phyloP scores from a whole-genome alignment of 1,140 invertebrate genomes.

The Aphaenogaster ashmeadi region DNA sequence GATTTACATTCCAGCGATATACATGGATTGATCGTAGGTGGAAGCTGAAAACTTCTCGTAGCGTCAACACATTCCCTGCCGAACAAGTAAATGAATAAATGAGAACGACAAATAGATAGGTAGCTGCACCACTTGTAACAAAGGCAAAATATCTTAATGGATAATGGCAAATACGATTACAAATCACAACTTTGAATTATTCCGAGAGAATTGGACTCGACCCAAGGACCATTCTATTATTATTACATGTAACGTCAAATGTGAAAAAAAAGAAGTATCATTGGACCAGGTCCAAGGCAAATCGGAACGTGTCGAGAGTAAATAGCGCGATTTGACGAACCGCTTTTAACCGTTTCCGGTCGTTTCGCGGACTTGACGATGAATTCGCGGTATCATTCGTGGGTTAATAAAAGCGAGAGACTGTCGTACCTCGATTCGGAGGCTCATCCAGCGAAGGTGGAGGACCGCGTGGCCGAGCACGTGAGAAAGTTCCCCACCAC shows the following conservation, averaged over 20 bases:
- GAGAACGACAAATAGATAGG: neutral
- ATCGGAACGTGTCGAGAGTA: neutral
- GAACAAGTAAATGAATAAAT: neutral
- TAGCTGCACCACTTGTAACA: neutral
- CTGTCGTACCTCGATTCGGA: constrained; percentile 44
- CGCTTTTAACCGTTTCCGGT: neutral
- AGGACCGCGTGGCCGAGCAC: constrained; percentile 84
- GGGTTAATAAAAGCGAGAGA: constrained; percentile 40
- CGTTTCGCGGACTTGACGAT: neutral
- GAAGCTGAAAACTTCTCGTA: neutral
- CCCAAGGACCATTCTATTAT: neutral
- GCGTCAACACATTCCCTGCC: neutral
- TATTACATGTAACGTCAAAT: neutral
- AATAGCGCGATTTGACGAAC: constrained; percentile 5
- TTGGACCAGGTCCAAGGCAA: neutral
- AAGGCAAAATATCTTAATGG: neutral
- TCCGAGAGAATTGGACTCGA: neutral
- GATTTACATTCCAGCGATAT: neutral
- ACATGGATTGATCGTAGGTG: neutral
- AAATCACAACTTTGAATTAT: neutral
- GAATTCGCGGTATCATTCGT: constrained; percentile 23
- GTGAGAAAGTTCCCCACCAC: constrained; percentile 81
- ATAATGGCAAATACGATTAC: neutral
- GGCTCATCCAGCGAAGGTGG: constrained; percentile 50
- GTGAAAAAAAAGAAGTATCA: neutral